phyloP scores from a whole-genome alignment of 1,140 invertebrate genomes.

The Oscheius sp. region DNA sequence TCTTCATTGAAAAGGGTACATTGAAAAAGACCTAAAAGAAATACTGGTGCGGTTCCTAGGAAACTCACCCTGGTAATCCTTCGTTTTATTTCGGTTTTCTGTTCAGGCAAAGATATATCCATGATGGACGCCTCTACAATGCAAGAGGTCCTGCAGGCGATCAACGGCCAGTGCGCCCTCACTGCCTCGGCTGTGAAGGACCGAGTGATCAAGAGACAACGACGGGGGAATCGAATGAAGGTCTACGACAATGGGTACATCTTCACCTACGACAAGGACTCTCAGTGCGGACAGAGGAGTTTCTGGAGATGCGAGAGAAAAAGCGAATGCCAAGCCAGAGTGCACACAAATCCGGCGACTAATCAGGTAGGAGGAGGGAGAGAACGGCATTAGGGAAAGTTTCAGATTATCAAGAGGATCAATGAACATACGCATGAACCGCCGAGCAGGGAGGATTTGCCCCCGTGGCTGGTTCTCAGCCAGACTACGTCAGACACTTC shows the following conservation, averaged over 20 bases:
- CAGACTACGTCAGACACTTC: background rate
- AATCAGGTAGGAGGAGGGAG: background rate
- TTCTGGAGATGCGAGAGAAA: background rate
- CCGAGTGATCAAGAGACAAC: background rate
- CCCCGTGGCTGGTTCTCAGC: background rate
- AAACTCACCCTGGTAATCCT: too few species aligned
- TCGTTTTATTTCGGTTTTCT: background rate
- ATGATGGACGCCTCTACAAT: too few species aligned
- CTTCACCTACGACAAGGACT: constrained; percentile 8
- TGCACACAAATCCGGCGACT: background rate
- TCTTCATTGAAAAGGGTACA: too few species aligned
- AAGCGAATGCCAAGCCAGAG: background rate
- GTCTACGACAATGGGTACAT: constrained; percentile 1
- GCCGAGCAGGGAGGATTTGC: background rate
- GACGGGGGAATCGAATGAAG: background rate
- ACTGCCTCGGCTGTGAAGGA: too few species aligned
- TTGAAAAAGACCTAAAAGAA: too few species aligned
- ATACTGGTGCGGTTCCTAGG: too few species aligned
- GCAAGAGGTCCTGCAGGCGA: background rate
- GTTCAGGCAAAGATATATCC: too few species aligned
- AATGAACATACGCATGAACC: background rate
- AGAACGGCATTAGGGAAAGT: background rate
- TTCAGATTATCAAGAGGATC: background rate
- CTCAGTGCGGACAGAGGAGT: background rate
- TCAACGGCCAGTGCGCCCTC: background rate